Evolutionary conservation across 2,797 vertebrate genomes (phyloP).

Genomic region (Ctenochaetus hawaiiensis): DNA sequence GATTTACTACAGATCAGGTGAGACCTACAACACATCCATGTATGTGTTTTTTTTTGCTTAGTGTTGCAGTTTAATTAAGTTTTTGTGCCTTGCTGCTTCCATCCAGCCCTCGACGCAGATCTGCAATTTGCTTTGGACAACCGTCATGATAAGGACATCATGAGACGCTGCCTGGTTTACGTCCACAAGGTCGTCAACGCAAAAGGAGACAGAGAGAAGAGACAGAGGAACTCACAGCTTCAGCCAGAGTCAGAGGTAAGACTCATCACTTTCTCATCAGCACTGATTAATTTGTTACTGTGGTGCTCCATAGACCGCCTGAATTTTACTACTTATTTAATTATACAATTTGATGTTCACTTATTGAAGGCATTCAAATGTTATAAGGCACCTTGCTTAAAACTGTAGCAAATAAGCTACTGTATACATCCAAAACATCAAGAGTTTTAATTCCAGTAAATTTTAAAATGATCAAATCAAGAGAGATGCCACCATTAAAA

Average conservation of each 20-base stretch:
- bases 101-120: constrained; percentile 83
- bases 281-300: background rate
- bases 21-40: background rate
- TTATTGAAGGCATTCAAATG: background rate
- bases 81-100: background rate
- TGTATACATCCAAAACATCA: background rate
- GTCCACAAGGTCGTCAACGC: constrained; percentile 79
- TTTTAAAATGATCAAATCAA: too few species aligned
- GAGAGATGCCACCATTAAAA: too few species aligned
- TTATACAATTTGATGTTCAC: background rate
- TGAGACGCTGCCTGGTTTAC: constrained; percentile 83
- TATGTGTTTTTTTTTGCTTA: background rate
- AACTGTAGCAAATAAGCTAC: too few species aligned
- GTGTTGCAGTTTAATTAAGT: background rate
- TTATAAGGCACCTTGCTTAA: background rate
- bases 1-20: constrained; percentile 84
- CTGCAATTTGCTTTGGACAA: constrained; percentile 79
- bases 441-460: background rate
- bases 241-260: constrained; percentile 40
- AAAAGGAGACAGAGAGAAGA: constrained; percentile 32
- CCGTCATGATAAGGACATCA: constrained; percentile 50
- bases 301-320: too few species aligned
- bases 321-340: too few species aligned
- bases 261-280: background rate
- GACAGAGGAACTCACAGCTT: constrained; percentile 5